Evolutionary conservation across 2,888 invertebrate genomes (phyloP), one percentile per base, ranked within the genome.

Genomic region (Nycteola revayana): DNA sequence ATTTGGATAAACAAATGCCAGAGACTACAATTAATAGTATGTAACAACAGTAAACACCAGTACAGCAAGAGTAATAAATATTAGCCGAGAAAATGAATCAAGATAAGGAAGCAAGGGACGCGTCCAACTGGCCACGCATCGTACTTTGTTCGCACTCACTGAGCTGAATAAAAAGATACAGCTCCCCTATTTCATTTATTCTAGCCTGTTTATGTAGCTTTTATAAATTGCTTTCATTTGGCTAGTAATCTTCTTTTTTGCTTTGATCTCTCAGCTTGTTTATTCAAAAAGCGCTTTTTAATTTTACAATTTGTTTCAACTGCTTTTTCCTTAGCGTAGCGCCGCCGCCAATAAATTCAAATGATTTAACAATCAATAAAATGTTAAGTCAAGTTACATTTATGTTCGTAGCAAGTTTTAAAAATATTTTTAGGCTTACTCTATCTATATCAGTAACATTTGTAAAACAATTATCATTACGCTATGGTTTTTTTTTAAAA

Each of bases 121-220:
- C 32, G 42, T 27, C 43, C 52, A 40, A 4, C 28, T 9, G 23
- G 29, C 40, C 47, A 43, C 56, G 60, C 51, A 42, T 44, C 60
- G 43, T 51, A 63, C 71, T 75, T 80, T 82, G 82, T 84, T 59
- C 78, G 69, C 74, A 59, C 57, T 57, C 79, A 74, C 58, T 79
- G 65, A 71, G 53, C 77, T 72, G 81, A 74, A 72, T 61, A 66
- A 75, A 75, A 69, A 81, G 78, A 82, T 78, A 80, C 76, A 73
- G 63, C 67, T 55, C 75, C 75, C 75, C 68, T 62, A 61, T 70
- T 68, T 71, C 69, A 66, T 71, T 69, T 60, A 68, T 65, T 59
- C 61, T 49, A 46, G 49, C 55, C 53, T 59, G 63, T 67, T 61
- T 63, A 64, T 66, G 52, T 62, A 59, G 61, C 60, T 24, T 64